Base-by-base conservation (phyloP, 1,140 invertebrate genomes). In the Drosophila asahinai region DNA sequence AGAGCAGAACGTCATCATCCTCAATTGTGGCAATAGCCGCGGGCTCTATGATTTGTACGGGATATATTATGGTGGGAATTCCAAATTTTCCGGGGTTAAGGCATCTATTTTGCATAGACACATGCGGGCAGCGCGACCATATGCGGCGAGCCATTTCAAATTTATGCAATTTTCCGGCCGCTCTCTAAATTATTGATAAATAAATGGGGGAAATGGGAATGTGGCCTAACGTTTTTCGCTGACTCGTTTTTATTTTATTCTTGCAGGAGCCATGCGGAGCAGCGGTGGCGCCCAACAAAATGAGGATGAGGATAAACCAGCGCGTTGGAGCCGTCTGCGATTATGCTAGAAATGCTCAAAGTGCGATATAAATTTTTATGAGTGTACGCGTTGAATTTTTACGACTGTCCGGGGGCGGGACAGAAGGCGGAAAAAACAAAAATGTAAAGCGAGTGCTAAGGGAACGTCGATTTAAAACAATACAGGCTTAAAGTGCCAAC, bases 321-420 rank as follows among this genome's bases (percentile, higher is more conserved):
- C 54, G 49, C 48, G 40, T 43, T 42, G 43, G 52, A 51, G 47
- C 65, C 36, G 55, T 65, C 57, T 81, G 72, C 61, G 57, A 82
- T 65, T 61, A 60, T 63, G 49, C 71, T 73, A 60, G 65, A 77
- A 81, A 78, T 86, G 83, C 80, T 71, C 62, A 80, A 83, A 81
- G 76, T 81, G 73, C 75, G 74, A 63, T 83, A 81, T 86, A 75
- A 90, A 91, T 77, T 80, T 91, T 72, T 75, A 83, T 57, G 81
- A 83, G 77, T 81, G 80, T 80, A 80, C 80, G 73, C 81, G 83
- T 73, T 80, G 67, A 86, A 70, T 65, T 83, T 86, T 87, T 73
- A 87, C 83, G 80, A 86, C 74, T 73, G 63, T 68, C 62, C 48
- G 48, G 49, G n/a, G 52, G 17, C n/a, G 40, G 45, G 30, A 19